Conservation (phyloP, 2,797 vertebrate genomes). For the Poecile montanus region DNA sequence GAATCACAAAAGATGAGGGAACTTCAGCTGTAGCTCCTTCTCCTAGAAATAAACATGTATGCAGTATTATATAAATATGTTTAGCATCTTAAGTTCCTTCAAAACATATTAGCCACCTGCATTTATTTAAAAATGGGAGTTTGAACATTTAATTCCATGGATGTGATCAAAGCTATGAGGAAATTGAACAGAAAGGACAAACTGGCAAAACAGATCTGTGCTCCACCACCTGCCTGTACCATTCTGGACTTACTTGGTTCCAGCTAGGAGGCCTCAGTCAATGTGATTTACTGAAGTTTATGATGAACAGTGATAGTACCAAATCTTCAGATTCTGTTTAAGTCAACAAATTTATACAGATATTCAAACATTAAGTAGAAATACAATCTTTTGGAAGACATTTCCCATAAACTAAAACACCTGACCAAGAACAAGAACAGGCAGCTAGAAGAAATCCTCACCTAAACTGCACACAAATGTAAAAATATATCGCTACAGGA, state of each 20-base stretch:
- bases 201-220: not conserved
- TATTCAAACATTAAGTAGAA: not conserved
- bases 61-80: not conserved
- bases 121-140: not conserved
- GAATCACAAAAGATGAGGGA: slow-evolving; percentile 78
- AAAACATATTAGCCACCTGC: not conserved
- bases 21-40: slow-evolving; percentile 73
- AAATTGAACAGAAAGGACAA: not conserved
- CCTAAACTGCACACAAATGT: not conserved
- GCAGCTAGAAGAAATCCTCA: not conserved
- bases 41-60: slow-evolving; percentile 65
- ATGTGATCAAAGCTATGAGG: not conserved
- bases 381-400: not conserved
- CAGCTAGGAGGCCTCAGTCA: not conserved
- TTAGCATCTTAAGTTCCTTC: not conserved
- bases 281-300: not conserved
- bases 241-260: fast-evolving
- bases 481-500: not conserved
- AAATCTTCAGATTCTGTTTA: not conserved
- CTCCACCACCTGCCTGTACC: not conserved
- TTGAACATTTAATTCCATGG: not conserved
- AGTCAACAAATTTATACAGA: not conserved
- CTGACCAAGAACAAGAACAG: not conserved
- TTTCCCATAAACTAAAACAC: not conserved
- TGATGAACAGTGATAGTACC: not conserved